Percentiles rank a stretch among this genome's conserved stretches.
Conservation (phyloP, 2,888 invertebrate species). For the Lithophane socia region DNA sequence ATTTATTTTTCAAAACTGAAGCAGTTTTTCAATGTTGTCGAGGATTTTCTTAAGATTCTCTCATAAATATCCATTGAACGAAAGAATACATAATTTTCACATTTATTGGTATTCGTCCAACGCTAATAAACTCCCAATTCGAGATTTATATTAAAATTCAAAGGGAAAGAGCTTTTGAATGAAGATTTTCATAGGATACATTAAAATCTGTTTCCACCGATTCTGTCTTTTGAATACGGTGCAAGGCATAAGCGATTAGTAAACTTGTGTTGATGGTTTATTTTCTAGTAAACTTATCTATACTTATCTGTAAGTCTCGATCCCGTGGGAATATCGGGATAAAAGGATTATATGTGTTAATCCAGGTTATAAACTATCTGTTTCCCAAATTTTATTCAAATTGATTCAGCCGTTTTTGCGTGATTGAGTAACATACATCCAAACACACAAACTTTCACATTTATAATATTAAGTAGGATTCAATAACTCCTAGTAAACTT, state of each 20-base stretch:
- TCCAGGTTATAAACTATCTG: no score
- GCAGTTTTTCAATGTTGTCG: not conserved
- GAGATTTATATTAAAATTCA: conserved; percentile 89
- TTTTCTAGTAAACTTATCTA: not conserved
- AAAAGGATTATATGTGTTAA: no score
- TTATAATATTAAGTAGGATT: no score
- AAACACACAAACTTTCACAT: no score
- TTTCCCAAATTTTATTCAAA: no score
- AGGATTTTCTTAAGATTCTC: not conserved
- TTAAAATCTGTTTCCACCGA: conserved; percentile 89
- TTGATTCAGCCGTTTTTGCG: no score
- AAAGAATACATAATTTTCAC: conserved; percentile 80
- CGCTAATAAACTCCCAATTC: conserved; percentile 88
- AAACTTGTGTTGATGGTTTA: not conserved
- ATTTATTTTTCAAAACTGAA: not conserved
- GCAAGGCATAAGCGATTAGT: conserved; percentile 57
- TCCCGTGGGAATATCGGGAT: no score
- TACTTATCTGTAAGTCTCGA: no score
- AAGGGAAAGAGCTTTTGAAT: conserved; percentile 84
- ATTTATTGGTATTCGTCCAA: conserved; percentile 84
- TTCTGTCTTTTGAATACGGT: conserved; percentile 73
- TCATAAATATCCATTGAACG: conserved; percentile 59
- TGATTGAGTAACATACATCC: no score
- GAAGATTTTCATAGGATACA: conserved; percentile 90
- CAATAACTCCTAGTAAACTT: not conserved